Percentiles rank a stretch among this genome's conserved stretches.
Conservation (phyloP, 2,888 invertebrate species). For the Lydus trimaculatus region DNA sequence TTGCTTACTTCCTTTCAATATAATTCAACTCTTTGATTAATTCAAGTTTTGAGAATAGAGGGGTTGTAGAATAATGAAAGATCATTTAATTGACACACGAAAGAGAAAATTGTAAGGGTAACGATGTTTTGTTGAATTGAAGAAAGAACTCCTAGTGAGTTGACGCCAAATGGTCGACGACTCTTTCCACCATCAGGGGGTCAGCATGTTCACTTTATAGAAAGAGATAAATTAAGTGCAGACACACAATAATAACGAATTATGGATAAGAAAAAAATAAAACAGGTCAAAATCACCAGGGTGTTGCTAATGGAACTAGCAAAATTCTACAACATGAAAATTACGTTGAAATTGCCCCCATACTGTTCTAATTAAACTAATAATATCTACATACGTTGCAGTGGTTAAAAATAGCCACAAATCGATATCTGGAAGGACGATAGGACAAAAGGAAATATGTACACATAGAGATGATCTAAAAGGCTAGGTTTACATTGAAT, state of each 20-base stretch:
- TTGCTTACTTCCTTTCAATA: constrained; percentile 27
- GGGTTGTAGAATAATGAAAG: constrained; percentile 2
- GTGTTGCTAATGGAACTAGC: neutral
- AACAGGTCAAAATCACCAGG: neutral
- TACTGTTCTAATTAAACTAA: neutral
- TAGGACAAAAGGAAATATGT: neutral
- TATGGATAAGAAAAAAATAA: no score
- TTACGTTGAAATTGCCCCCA: neutral
- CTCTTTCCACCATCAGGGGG: constrained; percentile 30
- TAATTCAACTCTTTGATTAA: constrained; percentile 33
- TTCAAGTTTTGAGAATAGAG: constrained; percentile 26
- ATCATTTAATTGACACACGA: constrained; percentile 35
- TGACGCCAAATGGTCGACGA: constrained; percentile 40
- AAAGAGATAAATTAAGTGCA: constrained; percentile 24
- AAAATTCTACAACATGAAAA: neutral
- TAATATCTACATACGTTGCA: neutral
- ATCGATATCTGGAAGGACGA: neutral
- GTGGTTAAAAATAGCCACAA: neutral
- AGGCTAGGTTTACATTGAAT: neutral
- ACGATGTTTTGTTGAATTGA: constrained; percentile 35
- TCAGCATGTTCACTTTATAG: constrained; percentile 22
- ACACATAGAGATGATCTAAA: neutral
- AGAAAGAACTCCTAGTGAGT: constrained; percentile 35
- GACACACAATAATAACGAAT: neutral
- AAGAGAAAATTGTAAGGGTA: constrained; percentile 27